Percentiles rank a stretch among this genome's conserved stretches.
phyloP scores from a whole-genome alignment of 1,140 invertebrate genomes.

The Diabrotica undecimpunctata region DNA sequence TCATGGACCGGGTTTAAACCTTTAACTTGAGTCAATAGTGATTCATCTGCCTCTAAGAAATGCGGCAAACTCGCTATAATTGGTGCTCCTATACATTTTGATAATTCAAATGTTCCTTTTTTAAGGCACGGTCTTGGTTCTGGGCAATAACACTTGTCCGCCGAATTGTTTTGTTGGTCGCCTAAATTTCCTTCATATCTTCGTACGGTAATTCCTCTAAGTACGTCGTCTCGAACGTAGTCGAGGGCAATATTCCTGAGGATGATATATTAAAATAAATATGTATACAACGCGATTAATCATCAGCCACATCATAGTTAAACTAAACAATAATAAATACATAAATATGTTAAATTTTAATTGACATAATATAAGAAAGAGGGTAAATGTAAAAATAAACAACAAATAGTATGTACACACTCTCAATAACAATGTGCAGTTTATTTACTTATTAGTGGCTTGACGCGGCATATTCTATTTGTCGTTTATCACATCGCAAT shows the following conservation, averaged over 20 bases:
- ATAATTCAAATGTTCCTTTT: constrained; percentile 66
- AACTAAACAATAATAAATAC: not conserved
- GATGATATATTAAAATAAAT: constrained; percentile 4
- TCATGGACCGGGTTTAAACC: constrained; percentile 68
- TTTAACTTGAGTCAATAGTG: constrained; percentile 58
- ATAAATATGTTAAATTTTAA: not conserved
- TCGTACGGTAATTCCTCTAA: constrained; percentile 26
- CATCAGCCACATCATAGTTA: not conserved
- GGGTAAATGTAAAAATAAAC: no score
- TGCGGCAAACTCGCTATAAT: constrained; percentile 74
- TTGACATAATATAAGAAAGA: no score
- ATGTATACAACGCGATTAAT: not conserved
- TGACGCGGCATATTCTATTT: no score
- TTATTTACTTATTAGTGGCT: no score
- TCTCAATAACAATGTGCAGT: no score
- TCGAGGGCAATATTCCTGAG: constrained; percentile 22
- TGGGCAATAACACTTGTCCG: constrained; percentile 70
- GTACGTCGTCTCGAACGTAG: constrained; percentile 20
- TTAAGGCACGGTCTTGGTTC: constrained; percentile 57
- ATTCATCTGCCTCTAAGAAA: constrained; percentile 68
- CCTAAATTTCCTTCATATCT: constrained; percentile 47
- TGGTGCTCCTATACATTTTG: constrained; percentile 63
- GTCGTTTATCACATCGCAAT: no score
- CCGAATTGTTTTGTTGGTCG: constrained; percentile 60
- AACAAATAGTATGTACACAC: no score